A percentile compares a stretch with the other conserved stretches of the same genome.
Evolutionary conservation across 1,140 invertebrate species (phyloP).

Genomic region (Rhynchophorus ferrugineus): DNA sequence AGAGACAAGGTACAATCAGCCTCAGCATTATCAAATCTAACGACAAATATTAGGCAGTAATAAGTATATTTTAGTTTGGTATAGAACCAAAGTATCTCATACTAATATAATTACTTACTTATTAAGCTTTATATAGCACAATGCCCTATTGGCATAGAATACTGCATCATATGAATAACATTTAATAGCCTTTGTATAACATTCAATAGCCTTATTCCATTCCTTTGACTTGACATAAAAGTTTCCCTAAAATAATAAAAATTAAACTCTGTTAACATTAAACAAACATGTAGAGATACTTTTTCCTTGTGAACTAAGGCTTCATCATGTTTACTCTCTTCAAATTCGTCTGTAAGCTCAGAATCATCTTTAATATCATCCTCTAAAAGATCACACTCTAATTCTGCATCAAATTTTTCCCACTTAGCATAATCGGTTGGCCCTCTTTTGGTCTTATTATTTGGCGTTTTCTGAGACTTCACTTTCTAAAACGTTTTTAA

Average conservation of each 20-base stretch:
- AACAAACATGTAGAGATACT: slow-evolving; percentile 37
- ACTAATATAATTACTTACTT: slow-evolving; percentile 51
- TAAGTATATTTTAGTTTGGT: no score
- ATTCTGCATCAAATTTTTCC: slow-evolving; percentile 77
- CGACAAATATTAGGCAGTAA: slow-evolving; percentile 27
- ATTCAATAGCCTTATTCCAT: slow-evolving; percentile 70
- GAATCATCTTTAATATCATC: slow-evolving; percentile 44
- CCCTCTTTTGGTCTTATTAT: slow-evolving; percentile 35
- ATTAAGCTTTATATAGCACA: slow-evolving; percentile 78
- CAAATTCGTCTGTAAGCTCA: slow-evolving; percentile 42
- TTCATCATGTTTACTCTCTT: slow-evolving; percentile 47
- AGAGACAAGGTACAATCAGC: slow-evolving; percentile 67
- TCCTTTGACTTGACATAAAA: slow-evolving; percentile 67
- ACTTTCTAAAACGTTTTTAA: background rate
- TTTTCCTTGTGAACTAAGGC: slow-evolving; percentile 53
- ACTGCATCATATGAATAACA: slow-evolving; percentile 70
- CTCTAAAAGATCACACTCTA: slow-evolving; percentile 63
- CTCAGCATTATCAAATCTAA: slow-evolving; percentile 65
- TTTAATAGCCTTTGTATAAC: slow-evolving; percentile 72
- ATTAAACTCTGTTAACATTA: slow-evolving; percentile 15
- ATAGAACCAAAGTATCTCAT: no score
- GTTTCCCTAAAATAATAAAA: slow-evolving; percentile 61
- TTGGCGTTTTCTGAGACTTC: slow-evolving; percentile 1
- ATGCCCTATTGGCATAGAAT: slow-evolving; percentile 79
- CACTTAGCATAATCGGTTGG: slow-evolving; percentile 62